Base-by-base conservation (phyloP, 2,888 invertebrate species). In the Limnephilus auricula region DNA sequence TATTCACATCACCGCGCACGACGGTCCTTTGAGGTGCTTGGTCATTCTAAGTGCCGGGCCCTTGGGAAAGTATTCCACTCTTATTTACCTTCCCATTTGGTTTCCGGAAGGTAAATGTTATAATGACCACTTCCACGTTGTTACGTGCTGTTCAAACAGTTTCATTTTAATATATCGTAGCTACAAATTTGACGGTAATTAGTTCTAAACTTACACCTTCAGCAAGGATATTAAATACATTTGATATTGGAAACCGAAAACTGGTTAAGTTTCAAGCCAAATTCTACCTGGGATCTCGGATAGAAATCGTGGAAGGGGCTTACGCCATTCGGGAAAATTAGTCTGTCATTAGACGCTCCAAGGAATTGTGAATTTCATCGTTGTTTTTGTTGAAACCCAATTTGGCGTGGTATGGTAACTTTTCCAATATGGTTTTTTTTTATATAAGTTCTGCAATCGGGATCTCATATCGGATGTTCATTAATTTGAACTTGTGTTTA, bases 61-160 rank as follows among this genome's bases (percentile, higher is more conserved):
- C 45, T 12, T 83, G 79, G 83, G 89, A 91, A 92, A 92, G 90
- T 90, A 88, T 90, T 91, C 89, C 40, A 89, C 89, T 82, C 82
- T 90, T 79, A 79, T 90, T 84, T 86, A 79, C 87, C 65, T 65
- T 32, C 34, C 82, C 34, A 34, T 37, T 82, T 37, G 25, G 82
- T 82, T 34, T 82, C 1, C 9, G 10, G 32, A 82, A 25, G 82
- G 34, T 25, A 82, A 80, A 82, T 34, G 10, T 82, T 34, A 25
- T 65, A 65, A 65, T 65, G 25, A 65, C 25, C 65, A 65, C 25
- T 25, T 25, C 65, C 65, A 25, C 9, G 25, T 65, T 65, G 65
- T 25, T 65, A 65, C 25, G 65, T 65, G 65, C 25, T 1, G n/a
- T 65, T 65, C 65, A 65, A 65, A 65, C 6, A 65, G 3, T 25